These are phyloP conservation scores for Idris sp. DNA, from an alignment of 1,140 invertebrate genomes.

Conservation along the genomic window DNA sequence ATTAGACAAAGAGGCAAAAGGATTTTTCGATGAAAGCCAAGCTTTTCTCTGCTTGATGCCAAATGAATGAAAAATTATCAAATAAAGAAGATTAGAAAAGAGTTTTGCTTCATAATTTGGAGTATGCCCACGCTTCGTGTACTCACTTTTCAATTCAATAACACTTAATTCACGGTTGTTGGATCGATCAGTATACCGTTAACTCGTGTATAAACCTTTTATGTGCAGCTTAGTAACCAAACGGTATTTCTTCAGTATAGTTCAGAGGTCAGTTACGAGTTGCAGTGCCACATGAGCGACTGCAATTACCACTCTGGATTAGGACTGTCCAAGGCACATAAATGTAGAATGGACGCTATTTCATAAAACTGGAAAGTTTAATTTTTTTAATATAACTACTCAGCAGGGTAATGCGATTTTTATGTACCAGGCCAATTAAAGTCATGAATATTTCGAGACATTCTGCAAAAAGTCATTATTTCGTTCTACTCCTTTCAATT, in stretches of 20 bases:
- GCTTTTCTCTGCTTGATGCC: too few species aligned
- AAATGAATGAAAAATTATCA: not conserved
- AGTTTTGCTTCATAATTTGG: too few species aligned
- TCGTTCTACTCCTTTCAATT: too few species aligned
- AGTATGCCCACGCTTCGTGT: slow-evolving; percentile 15
- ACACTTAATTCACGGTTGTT: slow-evolving; percentile 53
- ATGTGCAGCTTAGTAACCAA: slow-evolving; percentile 45
- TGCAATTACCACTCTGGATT: slow-evolving; percentile 56
- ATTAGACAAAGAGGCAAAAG: too few species aligned
- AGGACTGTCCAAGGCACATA: slow-evolving; percentile 20
- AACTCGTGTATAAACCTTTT: slow-evolving; percentile 52
- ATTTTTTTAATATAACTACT: slow-evolving; percentile 37
- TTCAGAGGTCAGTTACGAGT: slow-evolving; percentile 58
- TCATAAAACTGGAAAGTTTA: slow-evolving; percentile 30
- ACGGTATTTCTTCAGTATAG: slow-evolving; percentile 51
- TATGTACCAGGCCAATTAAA: too few species aligned
- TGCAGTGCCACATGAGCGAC: slow-evolving; percentile 52
- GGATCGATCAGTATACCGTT: slow-evolving; percentile 61
- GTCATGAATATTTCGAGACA: too few species aligned
- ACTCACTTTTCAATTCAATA: slow-evolving; percentile 45
- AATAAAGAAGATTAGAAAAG: slow-evolving; percentile 6
- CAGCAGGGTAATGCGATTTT: slow-evolving; percentile 8
- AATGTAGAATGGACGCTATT: slow-evolving; percentile 33
- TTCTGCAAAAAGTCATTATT: too few species aligned
- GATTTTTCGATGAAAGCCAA: too few species aligned